Percentiles rank a stretch among this genome's conserved stretches.
Evolutionary conservation across 2,888 invertebrate species (phyloP).

Genomic region (Ochlodes sylvanus): DNA sequence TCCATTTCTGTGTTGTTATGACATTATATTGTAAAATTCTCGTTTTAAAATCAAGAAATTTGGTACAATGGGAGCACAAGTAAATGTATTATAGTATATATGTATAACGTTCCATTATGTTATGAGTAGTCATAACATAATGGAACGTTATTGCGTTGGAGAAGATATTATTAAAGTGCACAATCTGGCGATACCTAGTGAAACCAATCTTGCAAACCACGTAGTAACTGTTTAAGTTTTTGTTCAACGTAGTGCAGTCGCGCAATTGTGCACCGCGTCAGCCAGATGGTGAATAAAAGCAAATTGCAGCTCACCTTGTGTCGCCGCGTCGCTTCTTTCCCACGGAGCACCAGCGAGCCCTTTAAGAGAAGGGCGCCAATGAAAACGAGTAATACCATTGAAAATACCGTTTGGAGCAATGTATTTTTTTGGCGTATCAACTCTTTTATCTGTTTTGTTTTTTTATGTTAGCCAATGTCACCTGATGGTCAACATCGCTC

Average conservation of each 20-base stretch:
- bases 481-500: no score
- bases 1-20: constrained; percentile 6
- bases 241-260: constrained; percentile 57
- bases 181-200: background rate
- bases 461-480: no score
- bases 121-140: no score
- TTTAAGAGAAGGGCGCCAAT: constrained; percentile 11
- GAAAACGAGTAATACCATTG: constrained; percentile 29
- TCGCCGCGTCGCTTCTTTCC: constrained; percentile 54
- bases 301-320: constrained; percentile 69
- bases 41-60: no score
- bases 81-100: no score
- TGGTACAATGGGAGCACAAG: no score
- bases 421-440: background rate
- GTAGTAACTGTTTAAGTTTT: constrained; percentile 56
- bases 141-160: background rate
- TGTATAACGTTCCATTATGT: no score
- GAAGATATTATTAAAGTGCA: background rate
- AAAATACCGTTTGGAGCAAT: constrained; percentile 5
- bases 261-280: constrained; percentile 52
- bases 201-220: constrained; percentile 48
- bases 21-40: background rate
- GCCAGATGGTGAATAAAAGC: constrained; percentile 65
- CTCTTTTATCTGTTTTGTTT: background rate
- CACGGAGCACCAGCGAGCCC: constrained; percentile 50